Evolutionary conservation across 2,113 vertebrate species (phyloP).

Genomic region (Epinephelus lanceolatus): DNA sequence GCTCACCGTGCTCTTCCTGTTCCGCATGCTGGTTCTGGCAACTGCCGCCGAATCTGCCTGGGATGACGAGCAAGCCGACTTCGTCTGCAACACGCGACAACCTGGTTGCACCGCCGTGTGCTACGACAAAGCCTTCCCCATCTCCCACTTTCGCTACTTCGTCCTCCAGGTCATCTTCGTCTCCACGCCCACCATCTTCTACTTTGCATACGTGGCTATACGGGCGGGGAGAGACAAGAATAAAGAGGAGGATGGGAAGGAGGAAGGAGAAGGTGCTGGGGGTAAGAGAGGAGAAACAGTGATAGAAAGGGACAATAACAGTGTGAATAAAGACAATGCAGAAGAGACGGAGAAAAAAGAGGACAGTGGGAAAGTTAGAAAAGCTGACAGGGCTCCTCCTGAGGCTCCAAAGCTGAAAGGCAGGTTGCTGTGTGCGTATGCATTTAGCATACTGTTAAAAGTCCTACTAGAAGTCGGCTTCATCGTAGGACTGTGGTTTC

Average conservation of each 20-base stretch:
- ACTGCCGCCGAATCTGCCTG: slow-evolving; percentile 94
- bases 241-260: slow-evolving; percentile 66
- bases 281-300: slow-evolving; percentile 60
- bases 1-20: slow-evolving; percentile 97
- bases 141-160: slow-evolving; percentile 98
- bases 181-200: slow-evolving; percentile 94
- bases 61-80: slow-evolving; percentile 95
- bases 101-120: slow-evolving; percentile 94
- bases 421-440: slow-evolving; percentile 89
- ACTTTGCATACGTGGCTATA: slow-evolving; percentile 93
- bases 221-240: slow-evolving; percentile 80
- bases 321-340: slow-evolving; percentile 73
- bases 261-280: slow-evolving; percentile 59
- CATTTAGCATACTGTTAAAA: slow-evolving; percentile 89
- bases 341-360: slow-evolving; percentile 45
- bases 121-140: slow-evolving; percentile 96
- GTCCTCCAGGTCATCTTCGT: slow-evolving; percentile 97
- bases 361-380: slow-evolving; percentile 22
- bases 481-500: slow-evolving; percentile 92
- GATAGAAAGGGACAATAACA: slow-evolving; percentile 1
- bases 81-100: slow-evolving; percentile 94
- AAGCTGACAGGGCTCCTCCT: background rate
- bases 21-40: slow-evolving; percentile 94
- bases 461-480: slow-evolving; percentile 91
- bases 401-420: slow-evolving; percentile 83